Conservation (phyloP, 2,888 invertebrate genomes). For the Drosophila borealis region DNA sequence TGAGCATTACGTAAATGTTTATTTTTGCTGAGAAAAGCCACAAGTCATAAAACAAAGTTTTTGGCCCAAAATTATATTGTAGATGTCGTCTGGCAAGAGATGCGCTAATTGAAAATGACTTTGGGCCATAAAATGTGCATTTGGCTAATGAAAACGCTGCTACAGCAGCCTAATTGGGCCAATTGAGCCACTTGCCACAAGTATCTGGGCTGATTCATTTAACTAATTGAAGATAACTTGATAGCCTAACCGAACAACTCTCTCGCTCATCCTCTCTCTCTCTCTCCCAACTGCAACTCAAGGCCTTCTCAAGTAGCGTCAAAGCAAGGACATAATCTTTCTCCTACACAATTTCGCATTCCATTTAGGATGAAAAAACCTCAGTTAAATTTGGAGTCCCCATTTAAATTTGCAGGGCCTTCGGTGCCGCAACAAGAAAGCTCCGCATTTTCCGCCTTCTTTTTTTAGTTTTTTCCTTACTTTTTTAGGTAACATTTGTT, state of each 20-base stretch:
- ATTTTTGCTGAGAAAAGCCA: constrained; percentile 66
- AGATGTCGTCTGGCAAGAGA: constrained; percentile 38
- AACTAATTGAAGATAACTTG: constrained; percentile 39
- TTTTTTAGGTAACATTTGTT: constrained; percentile 34
- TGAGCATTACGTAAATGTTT: constrained; percentile 74
- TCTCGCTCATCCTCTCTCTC: no score
- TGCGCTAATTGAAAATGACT: constrained; percentile 70
- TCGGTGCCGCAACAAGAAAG: neutral
- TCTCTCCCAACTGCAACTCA: neutral
- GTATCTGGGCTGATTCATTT: constrained; percentile 13
- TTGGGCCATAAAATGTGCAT: constrained; percentile 43
- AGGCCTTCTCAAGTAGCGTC: constrained; percentile 11
- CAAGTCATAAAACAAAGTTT: constrained; percentile 77
- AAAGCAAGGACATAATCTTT: constrained; percentile 7
- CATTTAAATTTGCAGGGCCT: constrained; percentile 2
- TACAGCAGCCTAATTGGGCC: constrained; percentile 41
- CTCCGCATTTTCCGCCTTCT: constrained; percentile 3
- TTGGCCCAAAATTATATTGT: constrained; percentile 63
- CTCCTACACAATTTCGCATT: no score
- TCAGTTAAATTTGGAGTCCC: neutral
- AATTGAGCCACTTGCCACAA: constrained; percentile 46
- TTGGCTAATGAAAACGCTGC: constrained; percentile 49
- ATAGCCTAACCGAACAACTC: constrained; percentile 8
- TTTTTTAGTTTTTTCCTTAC: constrained; percentile 12
- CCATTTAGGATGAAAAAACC: no score